Conservation (phyloP, 2,888 invertebrate species). For the Phortica magna region DNA sequence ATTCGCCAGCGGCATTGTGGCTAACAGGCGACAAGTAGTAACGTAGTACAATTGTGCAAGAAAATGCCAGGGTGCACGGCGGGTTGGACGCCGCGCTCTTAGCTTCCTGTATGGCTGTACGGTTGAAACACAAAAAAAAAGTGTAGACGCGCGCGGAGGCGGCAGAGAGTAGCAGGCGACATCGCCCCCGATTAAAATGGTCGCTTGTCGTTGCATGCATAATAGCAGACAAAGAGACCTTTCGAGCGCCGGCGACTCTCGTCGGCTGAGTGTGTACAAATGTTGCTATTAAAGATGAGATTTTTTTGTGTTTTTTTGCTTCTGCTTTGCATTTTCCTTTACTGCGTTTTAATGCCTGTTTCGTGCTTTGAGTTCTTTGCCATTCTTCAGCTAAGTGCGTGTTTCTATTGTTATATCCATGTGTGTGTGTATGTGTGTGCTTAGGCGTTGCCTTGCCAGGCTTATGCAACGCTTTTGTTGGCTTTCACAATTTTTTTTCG, state of each 20-base stretch:
- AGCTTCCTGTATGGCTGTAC: background rate
- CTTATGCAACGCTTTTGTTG: background rate
- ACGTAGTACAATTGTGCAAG: background rate
- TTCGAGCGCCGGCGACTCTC: conserved; percentile 12
- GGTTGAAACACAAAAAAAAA: too few relatives aligned
- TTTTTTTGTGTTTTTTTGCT: background rate
- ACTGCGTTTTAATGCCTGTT: background rate
- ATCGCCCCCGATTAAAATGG: conserved; percentile 6
- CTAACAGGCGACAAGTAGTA: conserved; percentile 19
- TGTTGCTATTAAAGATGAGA: conserved; percentile 24
- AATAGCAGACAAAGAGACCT: conserved; percentile 9
- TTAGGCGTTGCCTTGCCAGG: background rate
- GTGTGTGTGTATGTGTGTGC: background rate
- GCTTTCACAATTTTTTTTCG: background rate
- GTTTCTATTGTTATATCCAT: conserved; percentile 18
- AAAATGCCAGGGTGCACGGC: background rate
- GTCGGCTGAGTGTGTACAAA: conserved; percentile 11
- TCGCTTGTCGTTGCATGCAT: conserved; percentile 7
- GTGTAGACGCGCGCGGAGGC: background rate
- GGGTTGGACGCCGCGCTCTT: background rate
- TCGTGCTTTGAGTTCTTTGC: conserved; percentile 19
- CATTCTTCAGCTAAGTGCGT: conserved; percentile 13
- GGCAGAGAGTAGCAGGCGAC: background rate
- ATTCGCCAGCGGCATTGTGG: conserved; percentile 19
- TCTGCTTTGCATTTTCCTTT: background rate